Evolutionary conservation across 2,888 invertebrate species (phyloP).

Genomic region (Miltochrista miniata): DNA sequence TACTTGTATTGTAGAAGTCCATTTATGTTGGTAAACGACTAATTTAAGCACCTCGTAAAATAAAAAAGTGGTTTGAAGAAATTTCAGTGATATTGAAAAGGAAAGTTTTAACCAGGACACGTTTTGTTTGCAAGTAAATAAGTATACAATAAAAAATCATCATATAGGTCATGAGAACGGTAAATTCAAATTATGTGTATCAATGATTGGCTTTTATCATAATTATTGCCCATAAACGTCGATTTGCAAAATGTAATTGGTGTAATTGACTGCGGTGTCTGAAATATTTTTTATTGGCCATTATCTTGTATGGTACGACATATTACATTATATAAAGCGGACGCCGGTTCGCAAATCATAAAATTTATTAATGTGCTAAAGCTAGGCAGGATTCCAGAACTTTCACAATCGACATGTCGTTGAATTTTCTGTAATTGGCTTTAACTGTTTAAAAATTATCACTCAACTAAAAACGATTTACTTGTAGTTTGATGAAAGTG

Average conservation of each 20-base stretch:
- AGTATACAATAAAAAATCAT: too few species aligned
- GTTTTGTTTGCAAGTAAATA: too few species aligned
- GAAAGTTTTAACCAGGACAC: conserved; percentile 9
- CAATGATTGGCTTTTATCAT: conserved; percentile 40
- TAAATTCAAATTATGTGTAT: conserved; percentile 23
- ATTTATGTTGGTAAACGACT: too few species aligned
- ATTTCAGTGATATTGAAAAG: not conserved
- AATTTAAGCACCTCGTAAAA: too few species aligned
- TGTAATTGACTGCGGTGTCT: conserved; percentile 42
- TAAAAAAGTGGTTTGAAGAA: too few species aligned
- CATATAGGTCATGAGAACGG: conserved; percentile 32
- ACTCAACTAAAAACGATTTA: conserved; percentile 41
- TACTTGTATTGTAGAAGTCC: too few species aligned
- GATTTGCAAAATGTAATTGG: conserved; percentile 45
- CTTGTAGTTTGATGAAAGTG: conserved; percentile 36
- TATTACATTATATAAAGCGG: conserved; percentile 38
- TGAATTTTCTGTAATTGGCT: conserved; percentile 46
- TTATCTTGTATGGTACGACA: conserved; percentile 25
- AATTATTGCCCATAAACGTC: conserved; percentile 46
- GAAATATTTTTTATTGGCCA: conserved; percentile 59
- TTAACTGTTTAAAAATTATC: conserved; percentile 49
- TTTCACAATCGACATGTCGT: conserved; percentile 44
- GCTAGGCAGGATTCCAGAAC: conserved; percentile 55
- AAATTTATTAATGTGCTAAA: conserved; percentile 55
- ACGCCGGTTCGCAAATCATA: conserved; percentile 48